Evolutionary conservation across 1,140 invertebrate species (phyloP).

Genomic region (Pteromalus puparum): DNA sequence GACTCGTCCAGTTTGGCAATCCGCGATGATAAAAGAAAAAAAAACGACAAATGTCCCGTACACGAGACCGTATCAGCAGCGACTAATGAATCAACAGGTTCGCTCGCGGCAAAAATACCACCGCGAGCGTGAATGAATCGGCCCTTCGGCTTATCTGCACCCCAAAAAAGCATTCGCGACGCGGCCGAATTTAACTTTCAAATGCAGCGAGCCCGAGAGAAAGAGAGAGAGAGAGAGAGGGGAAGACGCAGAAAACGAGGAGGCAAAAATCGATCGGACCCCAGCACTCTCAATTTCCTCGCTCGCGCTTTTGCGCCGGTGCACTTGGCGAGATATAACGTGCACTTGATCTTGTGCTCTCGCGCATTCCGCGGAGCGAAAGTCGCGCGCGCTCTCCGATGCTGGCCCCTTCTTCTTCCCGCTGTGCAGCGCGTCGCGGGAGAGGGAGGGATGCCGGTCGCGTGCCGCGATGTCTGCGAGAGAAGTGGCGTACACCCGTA

Average conservation of each 20-base stretch:
- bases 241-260: background rate
- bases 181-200: conserved; percentile 39
- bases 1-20: background rate
- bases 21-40: background rate
- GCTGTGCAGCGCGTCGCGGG: conserved; percentile 46
- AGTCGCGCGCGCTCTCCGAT: conserved; percentile 29
- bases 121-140: conserved; percentile 5
- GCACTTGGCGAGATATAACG: conserved; percentile 1
- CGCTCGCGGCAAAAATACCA: background rate
- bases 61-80: background rate
- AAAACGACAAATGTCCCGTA: background rate
- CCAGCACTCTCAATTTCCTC: conserved; percentile 42
- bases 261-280: conserved; percentile 30
- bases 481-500: background rate
- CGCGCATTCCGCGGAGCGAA: conserved; percentile 37
- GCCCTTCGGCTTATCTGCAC: conserved; percentile 20
- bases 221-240: conserved; percentile 1
- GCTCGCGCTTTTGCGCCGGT: background rate
- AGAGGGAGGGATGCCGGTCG: conserved; percentile 49
- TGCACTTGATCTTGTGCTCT: conserved; percentile 46
- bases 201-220: conserved; percentile 5
- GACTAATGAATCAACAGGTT: conserved; percentile 48
- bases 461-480: conserved; percentile 34
- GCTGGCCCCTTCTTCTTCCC: background rate
- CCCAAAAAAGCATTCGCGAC: background rate